phyloP scores from a whole-genome alignment of 1,140 invertebrate genomes.

The Drosophila leontia region DNA sequence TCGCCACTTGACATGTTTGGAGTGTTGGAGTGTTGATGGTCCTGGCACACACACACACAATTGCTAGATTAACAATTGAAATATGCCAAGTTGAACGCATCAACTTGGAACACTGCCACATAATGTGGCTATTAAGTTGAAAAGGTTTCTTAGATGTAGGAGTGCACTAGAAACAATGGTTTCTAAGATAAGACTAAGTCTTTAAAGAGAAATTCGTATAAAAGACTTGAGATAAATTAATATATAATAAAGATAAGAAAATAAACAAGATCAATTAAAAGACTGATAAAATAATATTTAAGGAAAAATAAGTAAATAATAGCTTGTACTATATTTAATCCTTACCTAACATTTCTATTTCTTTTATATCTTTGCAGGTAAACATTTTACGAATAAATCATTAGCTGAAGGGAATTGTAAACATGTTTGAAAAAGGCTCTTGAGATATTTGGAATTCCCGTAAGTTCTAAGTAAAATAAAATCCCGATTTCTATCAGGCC shows the following conservation, averaged over 20 bases:
- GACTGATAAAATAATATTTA: background rate
- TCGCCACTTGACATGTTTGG: constrained; percentile 60
- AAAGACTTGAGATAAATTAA: background rate
- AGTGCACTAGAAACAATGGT: constrained; percentile 6
- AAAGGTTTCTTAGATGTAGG: constrained; percentile 24
- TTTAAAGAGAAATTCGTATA: background rate
- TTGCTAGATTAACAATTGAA: constrained; percentile 54
- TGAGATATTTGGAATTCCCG: background rate
- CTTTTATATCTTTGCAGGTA: constrained; percentile 28
- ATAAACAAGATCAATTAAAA: background rate
- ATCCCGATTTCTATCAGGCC: background rate
- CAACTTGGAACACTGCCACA: constrained; percentile 51
- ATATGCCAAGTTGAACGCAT: constrained; percentile 53
- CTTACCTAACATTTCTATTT: background rate
- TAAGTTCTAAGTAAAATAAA: background rate
- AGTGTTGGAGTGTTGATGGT: constrained; percentile 57
- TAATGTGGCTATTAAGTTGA: constrained; percentile 52
- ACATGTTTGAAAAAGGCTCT: background rate
- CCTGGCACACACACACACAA: constrained; percentile 33
- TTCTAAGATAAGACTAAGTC: no score
- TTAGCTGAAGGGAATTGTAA: background rate
- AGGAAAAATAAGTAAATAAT: background rate
- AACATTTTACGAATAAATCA: no score
- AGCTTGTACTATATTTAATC: background rate
- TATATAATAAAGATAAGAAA: no score